Base-by-base conservation (phyloP, 1,140 invertebrate species). In the Schmidtea mediterranea region DNA sequence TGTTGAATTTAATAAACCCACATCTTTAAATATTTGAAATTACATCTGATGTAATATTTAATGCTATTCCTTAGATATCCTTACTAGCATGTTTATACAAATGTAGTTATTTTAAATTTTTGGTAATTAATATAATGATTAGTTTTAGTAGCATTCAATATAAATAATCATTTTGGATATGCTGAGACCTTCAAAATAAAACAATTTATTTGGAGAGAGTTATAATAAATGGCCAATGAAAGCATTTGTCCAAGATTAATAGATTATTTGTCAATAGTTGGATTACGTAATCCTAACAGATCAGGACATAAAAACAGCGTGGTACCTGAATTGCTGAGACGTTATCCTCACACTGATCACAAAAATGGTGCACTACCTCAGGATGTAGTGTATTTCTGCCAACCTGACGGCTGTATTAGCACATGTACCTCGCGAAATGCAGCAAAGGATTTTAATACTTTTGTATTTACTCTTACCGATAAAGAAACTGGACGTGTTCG, bases 341-440 rank as follows among this genome's bases (percentile, higher is more conserved):
- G 45, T 6, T 97, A 95, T 68, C 90, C 90, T 0, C 72, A 82
- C 6, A 82, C 89, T 53, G 89, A 97, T 67, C 90, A 97, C 65
- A 62, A 66, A 60, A 92, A 98, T 66, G 97, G 97, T 67, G 78
- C 82, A 0, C 69, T 98, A 52, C 86, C 92, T 1, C 68, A 86
- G 56, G 90, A 97, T 68, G 89, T 97, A 74, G 86, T 94, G 5
- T 92, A 89, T 61, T 98, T 98, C 68, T 98, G 92, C 62, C 92
- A 98, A 66, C 92, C 92, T 0, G 92, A 98, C 70, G 90, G 90
- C 43, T 95, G 89, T 60, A 60, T 81, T 49, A 84, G 76, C 54
- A 78, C 83, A 39, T 82, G 21, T 80, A 18, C 10, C 5, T 84
- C 19, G 9, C 6, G 8, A 37, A 21, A 46, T 10, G 12, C 13